These are phyloP conservation scores for Pocillopora verrucosa DNA, from an alignment of 64 coral and sea anemone genomes.

Conservation along the genomic window DNA sequence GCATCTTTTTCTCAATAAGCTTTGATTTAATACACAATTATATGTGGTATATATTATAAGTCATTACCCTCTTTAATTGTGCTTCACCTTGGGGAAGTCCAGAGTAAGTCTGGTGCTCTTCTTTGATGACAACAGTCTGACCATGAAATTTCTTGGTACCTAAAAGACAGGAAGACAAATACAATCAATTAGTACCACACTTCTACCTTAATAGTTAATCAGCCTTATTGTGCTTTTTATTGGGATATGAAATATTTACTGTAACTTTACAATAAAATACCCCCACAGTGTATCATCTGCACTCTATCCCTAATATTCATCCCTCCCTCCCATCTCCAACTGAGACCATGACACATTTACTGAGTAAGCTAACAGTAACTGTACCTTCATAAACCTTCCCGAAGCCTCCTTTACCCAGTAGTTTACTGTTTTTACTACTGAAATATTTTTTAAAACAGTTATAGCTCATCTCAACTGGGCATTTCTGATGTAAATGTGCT, in stretches of 20 bases:
- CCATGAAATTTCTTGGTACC: background rate
- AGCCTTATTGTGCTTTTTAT: background rate
- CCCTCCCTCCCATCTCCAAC: too few species aligned
- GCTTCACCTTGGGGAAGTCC: background rate
- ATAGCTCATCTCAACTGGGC: constrained; percentile 33
- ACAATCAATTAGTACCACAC: background rate
- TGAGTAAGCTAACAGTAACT: background rate
- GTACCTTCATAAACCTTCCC: constrained; percentile 19
- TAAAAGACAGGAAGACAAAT: background rate
- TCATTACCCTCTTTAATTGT: constrained; percentile 10
- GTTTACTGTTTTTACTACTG: background rate
- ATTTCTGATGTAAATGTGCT: background rate
- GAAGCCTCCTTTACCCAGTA: constrained; percentile 13
- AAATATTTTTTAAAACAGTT: background rate
- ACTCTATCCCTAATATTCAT: too few species aligned
- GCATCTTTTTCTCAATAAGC: too few species aligned
- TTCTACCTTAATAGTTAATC: background rate
- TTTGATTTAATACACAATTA: too few species aligned
- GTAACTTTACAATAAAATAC: too few species aligned
- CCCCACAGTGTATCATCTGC: too few species aligned
- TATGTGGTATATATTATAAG: too few species aligned
- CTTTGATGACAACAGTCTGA: constrained; percentile 26
- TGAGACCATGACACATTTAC: background rate
- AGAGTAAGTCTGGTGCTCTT: background rate
- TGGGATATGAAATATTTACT: background rate